Conservation (phyloP, 2,888 invertebrate genomes). For the Polia nebulosa region DNA sequence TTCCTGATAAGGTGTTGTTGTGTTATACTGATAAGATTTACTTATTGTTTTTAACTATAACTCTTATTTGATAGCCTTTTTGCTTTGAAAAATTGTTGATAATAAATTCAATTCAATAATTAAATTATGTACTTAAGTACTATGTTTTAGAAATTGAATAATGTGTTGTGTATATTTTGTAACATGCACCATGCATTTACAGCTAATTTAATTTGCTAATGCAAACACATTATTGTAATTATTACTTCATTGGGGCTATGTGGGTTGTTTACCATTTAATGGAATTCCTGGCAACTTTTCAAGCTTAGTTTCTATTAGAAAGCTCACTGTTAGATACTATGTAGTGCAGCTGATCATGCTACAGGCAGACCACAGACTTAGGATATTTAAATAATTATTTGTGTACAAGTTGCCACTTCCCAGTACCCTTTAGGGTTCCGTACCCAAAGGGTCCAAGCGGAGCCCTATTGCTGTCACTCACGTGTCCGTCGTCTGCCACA, state of each 20-base stretch:
- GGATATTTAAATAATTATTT: neutral
- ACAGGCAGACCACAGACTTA: neutral
- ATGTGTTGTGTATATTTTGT: neutral
- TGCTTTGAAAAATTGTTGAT: neutral
- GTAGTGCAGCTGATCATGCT: no score
- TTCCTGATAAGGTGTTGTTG: constrained; percentile 29
- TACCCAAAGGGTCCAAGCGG: no score
- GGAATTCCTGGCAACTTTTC: constrained; percentile 15
- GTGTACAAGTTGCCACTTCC: no score
- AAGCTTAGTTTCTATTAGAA: neutral
- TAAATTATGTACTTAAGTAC: no score
- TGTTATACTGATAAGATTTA: constrained; percentile 35
- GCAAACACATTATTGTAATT: neutral
- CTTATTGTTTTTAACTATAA: constrained; percentile 26
- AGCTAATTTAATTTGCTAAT: no score
- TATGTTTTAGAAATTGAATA: no score
- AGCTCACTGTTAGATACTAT: neutral
- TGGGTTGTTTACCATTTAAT: neutral
- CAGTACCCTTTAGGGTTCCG: no score
- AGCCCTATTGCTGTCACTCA: no score
- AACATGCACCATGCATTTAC: neutral
- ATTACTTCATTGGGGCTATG: neutral
- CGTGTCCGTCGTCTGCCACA: no score
- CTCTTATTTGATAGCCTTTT: constrained; percentile 20
- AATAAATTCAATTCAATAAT: constrained; percentile 2